Percentiles rank a stretch among this genome's conserved stretches.
phyloP scores from a whole-genome alignment of 2,888 invertebrate genomes.

The Nemotelus pantherinus region DNA sequence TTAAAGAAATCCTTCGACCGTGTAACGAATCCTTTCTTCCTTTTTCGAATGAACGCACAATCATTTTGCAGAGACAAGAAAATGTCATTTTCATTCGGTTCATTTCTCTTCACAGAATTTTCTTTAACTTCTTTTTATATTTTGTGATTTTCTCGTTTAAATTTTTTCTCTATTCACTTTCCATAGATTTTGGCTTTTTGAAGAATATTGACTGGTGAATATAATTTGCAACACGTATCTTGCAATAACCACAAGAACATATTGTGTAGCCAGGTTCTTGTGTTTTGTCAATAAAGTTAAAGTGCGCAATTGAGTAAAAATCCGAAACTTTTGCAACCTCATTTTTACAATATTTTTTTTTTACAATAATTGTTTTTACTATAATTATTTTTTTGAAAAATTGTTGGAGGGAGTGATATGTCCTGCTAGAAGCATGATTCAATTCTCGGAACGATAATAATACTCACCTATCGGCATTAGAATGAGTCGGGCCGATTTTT shows the following conservation, averaged over 20 bases:
- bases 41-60: conserved; percentile 45
- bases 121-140: background rate
- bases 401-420: too few species aligned
- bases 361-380: too few species aligned
- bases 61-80: conserved; percentile 42
- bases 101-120: conserved; percentile 32
- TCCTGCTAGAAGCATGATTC: too few species aligned
- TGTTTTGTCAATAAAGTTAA: too few species aligned
- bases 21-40: conserved; percentile 45
- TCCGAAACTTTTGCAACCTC: too few species aligned
- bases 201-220: background rate
- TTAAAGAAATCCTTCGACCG: conserved; percentile 43
- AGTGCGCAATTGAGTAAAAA: too few species aligned
- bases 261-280: too few species aligned
- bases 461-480: too few species aligned
- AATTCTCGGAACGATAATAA: too few species aligned
- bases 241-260: background rate
- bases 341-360: too few species aligned
- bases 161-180: background rate
- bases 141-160: background rate
- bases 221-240: conserved; percentile 1
- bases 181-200: background rate
- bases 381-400: too few species aligned
- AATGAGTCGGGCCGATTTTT: too few species aligned
- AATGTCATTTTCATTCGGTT: conserved; percentile 42